Evolutionary conservation across 2,888 invertebrate genomes (phyloP), one percentile per base, ranked within the genome.

Genomic region (Volucella inflata): DNA sequence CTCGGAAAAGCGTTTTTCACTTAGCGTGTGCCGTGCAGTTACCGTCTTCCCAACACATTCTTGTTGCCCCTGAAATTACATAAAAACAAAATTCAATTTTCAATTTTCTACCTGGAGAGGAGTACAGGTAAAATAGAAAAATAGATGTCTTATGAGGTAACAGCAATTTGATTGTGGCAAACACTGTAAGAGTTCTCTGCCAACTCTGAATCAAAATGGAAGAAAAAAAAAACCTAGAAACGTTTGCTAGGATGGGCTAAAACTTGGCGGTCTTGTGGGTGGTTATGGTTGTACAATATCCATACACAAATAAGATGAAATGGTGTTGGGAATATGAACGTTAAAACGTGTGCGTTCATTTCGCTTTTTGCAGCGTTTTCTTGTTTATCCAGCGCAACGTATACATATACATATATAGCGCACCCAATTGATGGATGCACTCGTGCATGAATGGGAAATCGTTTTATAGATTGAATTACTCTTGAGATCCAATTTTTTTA

Each of bases 41-140:
- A 30, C 75, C 64, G 30, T 46, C 62, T 62, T 70, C 62, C 62
- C 50, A 65, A 79, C 70, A 70, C 71, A 71, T 76, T 85, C 80
- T 76, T 80, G 50, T 85, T 30, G 30, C 30, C 30, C 6, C 1
- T 0, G 30, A 30, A 76, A 85, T 85, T 85, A 68, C 85, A 81
- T 81, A 85, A 85, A 85, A 85, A 81, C 72, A 81, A 85, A 85
- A 85, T 85, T 85, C 74, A 85, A 85, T 85, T 85, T 85, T 85
- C 81, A 85, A 85, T 85, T 85, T 85, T 85, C 81, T 72, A 68
- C 85, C 72, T 81, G 12, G 67, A 51, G 72, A 74, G 60, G n/a
- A n/a, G n/a, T n/a, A n/a, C 81, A 74, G 75, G 75, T 75, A 75
- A 51, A 57, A 38, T 53, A n/a, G 44, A 8, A 9, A 21, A 10